These are phyloP conservation scores for Gallinago media DNA, from an alignment of 2,113 vertebrate genomes.

Conservation along the genomic window DNA sequence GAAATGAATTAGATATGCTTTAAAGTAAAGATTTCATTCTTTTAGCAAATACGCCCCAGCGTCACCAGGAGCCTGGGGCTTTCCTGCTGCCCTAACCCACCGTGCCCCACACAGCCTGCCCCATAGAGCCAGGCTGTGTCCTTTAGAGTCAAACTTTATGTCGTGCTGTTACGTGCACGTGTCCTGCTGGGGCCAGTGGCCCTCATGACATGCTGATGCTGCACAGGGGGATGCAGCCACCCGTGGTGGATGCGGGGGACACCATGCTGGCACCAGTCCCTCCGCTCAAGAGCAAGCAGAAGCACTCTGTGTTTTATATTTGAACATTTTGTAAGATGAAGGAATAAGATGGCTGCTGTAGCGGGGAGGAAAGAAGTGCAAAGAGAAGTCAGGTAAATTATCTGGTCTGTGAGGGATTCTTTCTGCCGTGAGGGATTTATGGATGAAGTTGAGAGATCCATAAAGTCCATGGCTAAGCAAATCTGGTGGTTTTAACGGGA, in stretches of 20 bases:
- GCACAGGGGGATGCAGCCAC: background rate
- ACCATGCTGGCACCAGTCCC: background rate
- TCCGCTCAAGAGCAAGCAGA: background rate
- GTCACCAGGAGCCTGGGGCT: background rate
- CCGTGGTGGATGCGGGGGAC: accelerated
- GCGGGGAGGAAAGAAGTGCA: background rate
- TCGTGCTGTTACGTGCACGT: background rate
- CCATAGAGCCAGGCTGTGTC: slow-evolving; percentile 1
- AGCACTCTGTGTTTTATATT: accelerated
- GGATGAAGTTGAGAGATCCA: background rate
- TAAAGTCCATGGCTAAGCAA: background rate
- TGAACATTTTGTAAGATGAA: background rate
- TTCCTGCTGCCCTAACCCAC: background rate
- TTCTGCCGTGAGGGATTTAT: background rate
- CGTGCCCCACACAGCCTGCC: background rate
- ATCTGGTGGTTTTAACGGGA: slow-evolving; percentile 24
- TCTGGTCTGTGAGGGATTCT: background rate
- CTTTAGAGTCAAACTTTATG: slow-evolving; percentile 34
- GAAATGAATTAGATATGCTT: background rate
- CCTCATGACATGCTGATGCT: background rate
- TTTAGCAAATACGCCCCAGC: background rate
- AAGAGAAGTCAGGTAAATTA: slow-evolving; percentile 39
- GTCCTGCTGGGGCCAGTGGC: background rate
- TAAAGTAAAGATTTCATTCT: background rate
- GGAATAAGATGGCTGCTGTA: background rate